Evolutionary conservation across 1,140 invertebrate species (phyloP).

Genomic region (Hestina assimilis): DNA sequence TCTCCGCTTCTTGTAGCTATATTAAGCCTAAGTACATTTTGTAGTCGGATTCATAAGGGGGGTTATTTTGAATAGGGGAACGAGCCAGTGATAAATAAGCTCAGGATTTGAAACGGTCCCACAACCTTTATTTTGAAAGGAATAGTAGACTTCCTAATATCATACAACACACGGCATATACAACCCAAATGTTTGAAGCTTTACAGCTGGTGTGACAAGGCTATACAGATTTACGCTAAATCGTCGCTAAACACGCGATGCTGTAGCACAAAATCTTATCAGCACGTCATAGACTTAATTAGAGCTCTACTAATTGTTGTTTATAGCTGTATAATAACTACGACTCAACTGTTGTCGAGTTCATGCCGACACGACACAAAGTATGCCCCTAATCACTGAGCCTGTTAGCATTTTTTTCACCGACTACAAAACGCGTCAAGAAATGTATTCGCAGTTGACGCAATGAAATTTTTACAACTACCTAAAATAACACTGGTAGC

Average conservation of each 20-base stretch:
- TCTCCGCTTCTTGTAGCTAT: constrained; percentile 30
- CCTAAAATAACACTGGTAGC: constrained; percentile 1
- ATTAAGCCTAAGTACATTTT: constrained; percentile 45
- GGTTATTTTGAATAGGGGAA: background rate
- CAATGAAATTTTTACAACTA: constrained; percentile 18
- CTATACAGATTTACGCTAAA: constrained; percentile 43
- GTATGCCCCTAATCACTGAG: constrained; percentile 26
- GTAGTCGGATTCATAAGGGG: background rate
- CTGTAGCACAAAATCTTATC: constrained; percentile 47
- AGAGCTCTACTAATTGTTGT: constrained; percentile 60
- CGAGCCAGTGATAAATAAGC: background rate
- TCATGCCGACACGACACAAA: constrained; percentile 23
- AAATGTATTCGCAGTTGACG: constrained; percentile 19
- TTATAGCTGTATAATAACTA: constrained; percentile 35
- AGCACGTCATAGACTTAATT: constrained; percentile 55
- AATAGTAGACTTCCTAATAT: background rate
- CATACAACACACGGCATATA: no score
- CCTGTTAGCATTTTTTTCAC: constrained; percentile 26
- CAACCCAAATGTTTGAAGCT: background rate
- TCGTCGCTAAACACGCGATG: constrained; percentile 49
- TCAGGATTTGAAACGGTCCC: background rate
- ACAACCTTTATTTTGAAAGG: background rate
- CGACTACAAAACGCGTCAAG: constrained; percentile 18
- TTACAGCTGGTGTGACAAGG: constrained; percentile 21
- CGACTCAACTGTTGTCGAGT: constrained; percentile 22